Evolutionary conservation across 2,888 invertebrate species (phyloP).

Genomic region (Athalia circularis): DNA sequence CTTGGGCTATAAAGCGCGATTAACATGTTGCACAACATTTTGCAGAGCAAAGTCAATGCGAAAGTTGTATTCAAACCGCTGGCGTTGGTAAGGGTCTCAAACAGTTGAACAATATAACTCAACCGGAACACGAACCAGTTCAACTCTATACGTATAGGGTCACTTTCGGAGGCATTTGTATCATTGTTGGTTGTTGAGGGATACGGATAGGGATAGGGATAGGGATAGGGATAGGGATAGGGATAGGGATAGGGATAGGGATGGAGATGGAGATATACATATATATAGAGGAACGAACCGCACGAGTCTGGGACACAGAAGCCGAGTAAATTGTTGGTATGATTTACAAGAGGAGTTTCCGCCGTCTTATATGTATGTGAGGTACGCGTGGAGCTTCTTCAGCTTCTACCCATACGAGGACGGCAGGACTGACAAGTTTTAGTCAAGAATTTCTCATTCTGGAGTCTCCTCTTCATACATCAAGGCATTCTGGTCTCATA

Average conservation of each 20-base stretch:
- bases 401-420: neutral
- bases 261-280: neutral
- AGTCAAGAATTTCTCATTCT: too few relatives aligned
- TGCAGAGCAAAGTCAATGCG: neutral
- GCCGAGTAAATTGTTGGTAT: conserved; percentile 25
- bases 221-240: neutral
- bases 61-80: neutral
- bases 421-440: too few relatives aligned
- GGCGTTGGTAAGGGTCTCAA: neutral
- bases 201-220: neutral
- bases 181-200: conserved; percentile 25
- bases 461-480: too few relatives aligned
- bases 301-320: neutral
- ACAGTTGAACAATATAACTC: conserved; percentile 15
- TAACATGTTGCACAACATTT: neutral
- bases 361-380: neutral
- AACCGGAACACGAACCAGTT: conserved; percentile 3
- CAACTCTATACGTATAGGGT: neutral
- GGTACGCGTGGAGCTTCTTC: neutral
- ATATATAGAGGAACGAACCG: neutral
- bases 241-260: neutral
- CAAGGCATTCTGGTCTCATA: too few relatives aligned
- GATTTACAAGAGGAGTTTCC: conserved; percentile 8
- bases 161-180: neutral
- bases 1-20: too few relatives aligned